These are phyloP conservation scores for Drosophila micromelanica DNA, from an alignment of 1,140 invertebrate genomes.

Conservation along the genomic window DNA sequence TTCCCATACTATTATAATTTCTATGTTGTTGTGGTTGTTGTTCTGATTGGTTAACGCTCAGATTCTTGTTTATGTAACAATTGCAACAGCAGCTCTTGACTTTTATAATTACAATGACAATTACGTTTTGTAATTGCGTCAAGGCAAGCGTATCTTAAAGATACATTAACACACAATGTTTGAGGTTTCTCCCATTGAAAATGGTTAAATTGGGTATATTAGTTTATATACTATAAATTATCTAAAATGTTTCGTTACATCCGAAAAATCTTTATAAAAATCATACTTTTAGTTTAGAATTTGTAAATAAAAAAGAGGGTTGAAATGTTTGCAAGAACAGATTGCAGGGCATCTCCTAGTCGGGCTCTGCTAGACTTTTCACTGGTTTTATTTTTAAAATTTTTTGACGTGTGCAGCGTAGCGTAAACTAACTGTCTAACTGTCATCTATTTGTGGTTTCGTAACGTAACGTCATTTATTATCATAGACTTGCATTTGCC, in stretches of 20 bases:
- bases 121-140: slow-evolving; percentile 56
- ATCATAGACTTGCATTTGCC: slow-evolving; percentile 50
- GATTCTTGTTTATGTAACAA: slow-evolving; percentile 20
- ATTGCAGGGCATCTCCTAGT: too few species aligned
- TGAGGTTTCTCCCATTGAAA: not conserved
- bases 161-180: slow-evolving; percentile 55
- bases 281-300: too few species aligned
- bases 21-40: slow-evolving; percentile 32
- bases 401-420: slow-evolving; percentile 34
- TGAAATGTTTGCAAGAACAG: too few species aligned
- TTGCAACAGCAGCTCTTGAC: slow-evolving; percentile 14
- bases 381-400: too few species aligned
- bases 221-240: too few species aligned
- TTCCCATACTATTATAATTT: slow-evolving; percentile 41
- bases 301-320: too few species aligned
- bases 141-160: slow-evolving; percentile 72
- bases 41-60: slow-evolving; percentile 37
- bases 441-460: slow-evolving; percentile 59
- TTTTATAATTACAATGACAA: slow-evolving; percentile 29
- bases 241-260: too few species aligned
- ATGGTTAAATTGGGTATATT: not conserved
- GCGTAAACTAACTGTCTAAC: slow-evolving; percentile 50
- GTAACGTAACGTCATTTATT: slow-evolving; percentile 50
- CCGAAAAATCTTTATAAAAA: too few species aligned
- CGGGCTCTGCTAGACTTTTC: too few species aligned